These are phyloP conservation scores for Parambassis ranga DNA, from an alignment of 2,797 vertebrate genomes.

Conservation along the genomic window DNA sequence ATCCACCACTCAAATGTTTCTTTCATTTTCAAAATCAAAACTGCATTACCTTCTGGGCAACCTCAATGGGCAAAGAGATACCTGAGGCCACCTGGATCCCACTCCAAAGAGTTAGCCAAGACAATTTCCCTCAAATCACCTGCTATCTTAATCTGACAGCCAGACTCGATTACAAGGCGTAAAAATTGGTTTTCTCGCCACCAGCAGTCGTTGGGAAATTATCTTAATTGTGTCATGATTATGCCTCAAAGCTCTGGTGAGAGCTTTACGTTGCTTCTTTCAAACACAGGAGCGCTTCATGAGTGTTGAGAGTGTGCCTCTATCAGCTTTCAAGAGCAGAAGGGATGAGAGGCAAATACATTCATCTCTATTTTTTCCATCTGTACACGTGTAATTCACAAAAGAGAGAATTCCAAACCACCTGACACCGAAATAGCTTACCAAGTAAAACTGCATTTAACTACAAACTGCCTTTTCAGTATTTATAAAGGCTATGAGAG, in stretches of 20 bases:
- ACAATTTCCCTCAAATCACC: conserved; percentile 85
- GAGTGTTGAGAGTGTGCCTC: conserved; percentile 42
- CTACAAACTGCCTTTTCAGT: not conserved
- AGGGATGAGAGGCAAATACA: conserved; percentile 43
- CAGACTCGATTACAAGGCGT: conserved; percentile 83
- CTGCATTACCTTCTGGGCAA: conserved; percentile 69
- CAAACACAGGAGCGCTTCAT: conserved; percentile 56
- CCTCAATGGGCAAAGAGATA: conserved; percentile 68
- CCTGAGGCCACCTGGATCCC: conserved; percentile 82
- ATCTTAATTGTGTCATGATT: conserved; percentile 89
- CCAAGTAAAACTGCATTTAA: not conserved
- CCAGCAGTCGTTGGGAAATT: conserved; percentile 84
- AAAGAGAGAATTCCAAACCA: not conserved
- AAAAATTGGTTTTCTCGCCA: conserved; percentile 88
- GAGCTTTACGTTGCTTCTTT: conserved; percentile 68
- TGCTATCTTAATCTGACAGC: conserved; percentile 89
- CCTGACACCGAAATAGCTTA: not conserved
- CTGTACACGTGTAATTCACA: conserved; percentile 1
- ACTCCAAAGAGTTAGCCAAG: conserved; percentile 80
- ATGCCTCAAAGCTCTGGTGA: conserved; percentile 82
- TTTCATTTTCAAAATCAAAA: conserved; percentile 80
- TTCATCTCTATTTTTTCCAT: conserved; percentile 31
- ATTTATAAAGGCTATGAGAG: not conserved
- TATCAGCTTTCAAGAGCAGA: conserved; percentile 41
- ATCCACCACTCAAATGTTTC: conserved; percentile 74